Base-by-base conservation (phyloP, 1,140 invertebrate genomes). In the Bombus vancouverensis region DNA sequence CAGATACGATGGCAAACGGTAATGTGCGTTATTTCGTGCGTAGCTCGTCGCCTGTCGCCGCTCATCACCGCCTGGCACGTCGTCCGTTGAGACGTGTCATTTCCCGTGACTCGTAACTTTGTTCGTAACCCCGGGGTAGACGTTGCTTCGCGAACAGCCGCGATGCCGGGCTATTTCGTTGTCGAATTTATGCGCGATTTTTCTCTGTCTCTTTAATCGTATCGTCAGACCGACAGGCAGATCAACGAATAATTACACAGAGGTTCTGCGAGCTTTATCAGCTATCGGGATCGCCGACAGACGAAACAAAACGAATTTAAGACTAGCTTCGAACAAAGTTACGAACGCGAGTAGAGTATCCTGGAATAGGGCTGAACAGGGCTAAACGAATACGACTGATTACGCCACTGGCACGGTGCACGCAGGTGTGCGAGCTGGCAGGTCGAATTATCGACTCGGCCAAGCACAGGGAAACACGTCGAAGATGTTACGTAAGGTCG, bases 401-500 rank as follows among this genome's bases (percentile, higher is more conserved):
- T 84, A 78, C 83, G 75, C 66, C 68, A 84, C 72, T 85, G 59
- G 83, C 81, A 62, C 74, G 75, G 59, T 22, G 62, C 59, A 75
- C 34, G 86, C 88, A 87, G 81, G 87, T 89, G 88, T 71, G 37
- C 76, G 66, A 72, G 42, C 42, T 22, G 71, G 74, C 57, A 62
- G 62, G 76, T 81, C 84, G 80, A 83, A 62, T 86, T 65, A 89
- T 84, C 87, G 73, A 76, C 66, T 77, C 84, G 87, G 66, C 70
- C n/a, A 72, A 72, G 74, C 42, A 4, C 28, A n/a, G 47, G 71
- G 57, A 81, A 83, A 86, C 83, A 82, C 70, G 65, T 87, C 65
- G 65, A 68, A 71, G 79, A 84, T 42, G 76, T 89, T 90, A 89
- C 89, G 73, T 87, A 90, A 87, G 75, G 79, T 89, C 83, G 88